Evolutionary conservation across 2,888 invertebrate species (phyloP), one percentile per base, ranked within the genome.

Genomic region (Hypselothyrea guttata): DNA sequence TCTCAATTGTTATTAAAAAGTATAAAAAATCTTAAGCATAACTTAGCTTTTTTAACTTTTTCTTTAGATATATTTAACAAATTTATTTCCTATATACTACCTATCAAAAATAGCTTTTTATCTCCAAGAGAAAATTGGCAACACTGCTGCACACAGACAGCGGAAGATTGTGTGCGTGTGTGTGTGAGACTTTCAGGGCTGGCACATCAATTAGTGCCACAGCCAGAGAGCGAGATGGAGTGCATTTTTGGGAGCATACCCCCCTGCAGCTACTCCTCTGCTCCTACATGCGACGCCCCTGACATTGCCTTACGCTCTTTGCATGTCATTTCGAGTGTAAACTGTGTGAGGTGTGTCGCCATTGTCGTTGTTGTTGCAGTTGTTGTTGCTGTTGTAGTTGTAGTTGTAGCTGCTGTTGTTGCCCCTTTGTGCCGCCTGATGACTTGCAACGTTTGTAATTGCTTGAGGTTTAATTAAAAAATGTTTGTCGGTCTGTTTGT

Each of bases 381-480:
- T 16, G 5, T 47, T 46, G 22, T 30, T 47, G 31, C 51, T 46
- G 45, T 22, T 13, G 30, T 38, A 9, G 52, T 30, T 12, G 40
- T 34, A 41, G n/a, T n/a, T n/a, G n/a, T n/a, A n/a, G n/a, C n/a
- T n/a, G n/a, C n/a, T n/a, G n/a, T n/a, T n/a, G 55, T 61, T 55
- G 52, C 46, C 54, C 57, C 71, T 70, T 71, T 71, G 71, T 55
- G 51, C 53, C 57, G 62, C 70, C 78, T 58, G 61, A 59, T 76
- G 73, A 79, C 74, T 79, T 69, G 56, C 72, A 68, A 45, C 60
- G 69, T 56, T 66, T 76, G 81, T 84, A 84, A 79, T 79, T 83
- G 83, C 79, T 76, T 83, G 65, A 60, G 79, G 83, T 83, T 79
- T 79, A 79, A 81, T 81, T 81, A 84, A 84, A 83, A 84, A 84